Percentiles rank a stretch among this genome's conserved stretches.
Evolutionary conservation across 2,113 vertebrate genomes (phyloP).

Genomic region (Callospermophilus lateralis): DNA sequence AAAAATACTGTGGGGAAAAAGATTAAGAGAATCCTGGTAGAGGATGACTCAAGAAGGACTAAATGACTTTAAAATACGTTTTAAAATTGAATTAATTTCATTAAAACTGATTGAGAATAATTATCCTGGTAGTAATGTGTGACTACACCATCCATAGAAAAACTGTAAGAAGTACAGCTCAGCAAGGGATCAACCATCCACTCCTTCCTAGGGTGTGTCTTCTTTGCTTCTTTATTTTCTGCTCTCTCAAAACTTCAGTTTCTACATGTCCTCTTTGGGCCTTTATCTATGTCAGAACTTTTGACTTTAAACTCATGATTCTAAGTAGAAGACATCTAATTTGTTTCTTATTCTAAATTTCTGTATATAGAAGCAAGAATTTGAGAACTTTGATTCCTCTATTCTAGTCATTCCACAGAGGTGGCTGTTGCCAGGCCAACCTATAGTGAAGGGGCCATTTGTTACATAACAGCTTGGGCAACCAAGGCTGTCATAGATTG

Average conservation of each 20-base stretch:
- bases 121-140: neutral
- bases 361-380: neutral
- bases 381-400: neutral
- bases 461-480: neutral
- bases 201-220: neutral
- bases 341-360: neutral
- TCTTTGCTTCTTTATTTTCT: neutral
- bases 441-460: neutral
- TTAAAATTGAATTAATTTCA: neutral
- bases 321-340: neutral
- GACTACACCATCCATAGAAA: neutral
- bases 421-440: neutral
- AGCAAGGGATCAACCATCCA: too few species aligned
- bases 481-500: neutral
- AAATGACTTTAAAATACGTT: neutral
- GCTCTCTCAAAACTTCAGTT: neutral
- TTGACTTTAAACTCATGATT: neutral
- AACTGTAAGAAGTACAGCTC: neutral
- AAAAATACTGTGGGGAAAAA: neutral
- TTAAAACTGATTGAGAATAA: neutral
- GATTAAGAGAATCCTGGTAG: neutral
- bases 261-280: neutral
- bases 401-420: neutral
- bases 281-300: neutral
- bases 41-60: neutral